Evolutionary conservation across 2,888 invertebrate species (phyloP), one percentile per base, ranked within the genome.

Genomic region (Julus scandinavius): DNA sequence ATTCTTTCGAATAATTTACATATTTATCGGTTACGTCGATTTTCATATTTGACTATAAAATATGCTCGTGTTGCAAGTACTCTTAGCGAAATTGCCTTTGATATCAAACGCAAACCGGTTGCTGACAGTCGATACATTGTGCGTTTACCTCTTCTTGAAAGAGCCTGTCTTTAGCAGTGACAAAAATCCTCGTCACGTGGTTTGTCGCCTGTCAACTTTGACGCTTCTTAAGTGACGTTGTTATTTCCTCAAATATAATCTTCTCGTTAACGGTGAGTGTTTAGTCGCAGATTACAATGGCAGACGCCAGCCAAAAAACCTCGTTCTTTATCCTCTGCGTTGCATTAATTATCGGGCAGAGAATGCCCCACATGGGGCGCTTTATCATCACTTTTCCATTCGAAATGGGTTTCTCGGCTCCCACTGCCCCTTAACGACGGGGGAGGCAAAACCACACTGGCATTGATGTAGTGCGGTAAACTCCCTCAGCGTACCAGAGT

Each of bases 241-340:
- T 63, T 63, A 63, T 63, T 63, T 63, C 63, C 63, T 63, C 63
- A 63, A 63, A 63, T 63, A 63, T 63, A 63, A 63, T 63, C 63
- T 63, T 63, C 63, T 63, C 63, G 63, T 63, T 63, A 63, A n/a
- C n/a, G 63, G 20, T 20, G 20, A 63, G 63, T 63, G 63, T 63
- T 63, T 63, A 63, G 63, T 63, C 63, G 63, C 63, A 20, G 63
- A 63, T 63, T 63, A 63, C 63, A 63, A 63, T 63, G 9, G 63
- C 63, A 13, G 63, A 63, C 63, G 63, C 63, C 63, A 20, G 63
- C 63, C 20, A 20, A 63, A 63, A 63, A n/a, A 58, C 58, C 58
- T 15, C 11, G 5, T n/a, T 20, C 63, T 63, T 63, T 63, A 63
- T 63, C 20, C 63, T 4, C 63, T 63, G 3, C 6, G 63, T 20